Evolutionary conservation across 1,140 invertebrate species (phyloP).

Genomic region (Euschistus heros): DNA sequence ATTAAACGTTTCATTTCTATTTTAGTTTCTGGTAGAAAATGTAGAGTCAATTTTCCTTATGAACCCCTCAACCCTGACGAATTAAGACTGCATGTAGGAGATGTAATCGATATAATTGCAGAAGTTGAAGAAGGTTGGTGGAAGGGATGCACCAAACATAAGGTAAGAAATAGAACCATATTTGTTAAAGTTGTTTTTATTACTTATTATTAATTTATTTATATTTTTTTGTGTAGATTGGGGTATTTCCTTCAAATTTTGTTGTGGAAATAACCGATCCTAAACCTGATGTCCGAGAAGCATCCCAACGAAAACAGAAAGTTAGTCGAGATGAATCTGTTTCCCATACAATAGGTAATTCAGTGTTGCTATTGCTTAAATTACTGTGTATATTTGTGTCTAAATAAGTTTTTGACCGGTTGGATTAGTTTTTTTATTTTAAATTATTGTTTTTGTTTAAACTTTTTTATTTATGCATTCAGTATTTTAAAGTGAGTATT

Average conservation of each 20-base stretch:
- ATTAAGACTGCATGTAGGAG: constrained; percentile 69
- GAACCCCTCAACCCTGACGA: constrained; percentile 86
- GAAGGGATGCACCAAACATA: constrained; percentile 62
- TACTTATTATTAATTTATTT: neutral
- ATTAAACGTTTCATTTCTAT: neutral
- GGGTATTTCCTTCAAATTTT: constrained; percentile 90
- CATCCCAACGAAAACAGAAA: constrained; percentile 24
- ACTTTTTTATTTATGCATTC: too few relatives aligned
- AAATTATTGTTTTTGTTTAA: too few relatives aligned
- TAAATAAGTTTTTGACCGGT: too few relatives aligned
- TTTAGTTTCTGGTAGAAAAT: constrained; percentile 43
- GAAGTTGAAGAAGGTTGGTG: constrained; percentile 77
- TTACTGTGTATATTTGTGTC: too few relatives aligned
- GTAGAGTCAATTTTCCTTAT: constrained; percentile 83
- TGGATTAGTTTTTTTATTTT: too few relatives aligned
- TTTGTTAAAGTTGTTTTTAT: neutral
- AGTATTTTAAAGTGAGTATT: too few relatives aligned
- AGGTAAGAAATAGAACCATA: constrained; percentile 33
- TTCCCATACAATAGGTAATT: neutral
- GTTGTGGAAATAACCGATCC: constrained; percentile 53
- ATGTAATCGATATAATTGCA: constrained; percentile 75
- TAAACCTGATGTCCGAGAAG: constrained; percentile 20
- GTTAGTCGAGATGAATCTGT: constrained; percentile 9
- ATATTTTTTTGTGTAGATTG: constrained; percentile 37
- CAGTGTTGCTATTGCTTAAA: too few relatives aligned